These are phyloP conservation scores for Branchinecta lindahli DNA, from an alignment of 1,140 invertebrate genomes.

Conservation along the genomic window DNA sequence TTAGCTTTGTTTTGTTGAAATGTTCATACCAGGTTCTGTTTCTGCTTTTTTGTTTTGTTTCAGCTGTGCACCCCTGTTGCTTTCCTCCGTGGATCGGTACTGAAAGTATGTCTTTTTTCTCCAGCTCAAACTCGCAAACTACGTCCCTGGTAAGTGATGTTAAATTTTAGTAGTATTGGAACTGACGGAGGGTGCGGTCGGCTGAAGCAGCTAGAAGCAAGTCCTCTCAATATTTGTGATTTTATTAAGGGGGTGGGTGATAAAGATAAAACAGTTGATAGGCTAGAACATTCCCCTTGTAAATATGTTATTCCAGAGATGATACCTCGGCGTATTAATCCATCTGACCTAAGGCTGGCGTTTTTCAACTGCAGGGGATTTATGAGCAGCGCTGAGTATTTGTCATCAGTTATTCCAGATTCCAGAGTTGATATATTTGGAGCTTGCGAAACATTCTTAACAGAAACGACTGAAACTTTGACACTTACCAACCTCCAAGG, in stretches of 20 bases:
- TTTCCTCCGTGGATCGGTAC: constrained; percentile 4
- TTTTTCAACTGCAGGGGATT: constrained; percentile 8
- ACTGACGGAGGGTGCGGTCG: constrained; percentile 7
- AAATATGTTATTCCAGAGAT: constrained; percentile 9
- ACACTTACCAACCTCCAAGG: too few species aligned
- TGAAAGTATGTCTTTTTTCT: constrained; percentile 6
- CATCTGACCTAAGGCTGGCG: constrained; percentile 7
- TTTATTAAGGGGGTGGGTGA: constrained; percentile 8
- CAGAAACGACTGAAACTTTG: too few species aligned
- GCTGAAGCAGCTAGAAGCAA: neutral
- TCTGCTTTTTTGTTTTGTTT: constrained; percentile 9
- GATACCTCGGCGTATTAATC: constrained; percentile 1
- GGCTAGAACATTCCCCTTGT: constrained; percentile 1
- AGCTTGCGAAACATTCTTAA: too few species aligned
- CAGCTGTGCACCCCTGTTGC: constrained; percentile 2
- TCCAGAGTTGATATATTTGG: constrained; percentile 3
- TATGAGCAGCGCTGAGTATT: neutral
- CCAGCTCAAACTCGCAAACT: constrained; percentile 4
- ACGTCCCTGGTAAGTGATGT: neutral
- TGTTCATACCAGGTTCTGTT: constrained; percentile 7
- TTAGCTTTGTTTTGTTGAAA: constrained; percentile 9
- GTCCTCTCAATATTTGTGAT: neutral
- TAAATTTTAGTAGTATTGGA: constrained; percentile 9
- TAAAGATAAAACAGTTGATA: neutral
- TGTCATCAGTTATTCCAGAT: constrained; percentile 5